Conservation (phyloP, 2,113 vertebrate genomes). For the Halichoeres trimaculatus region DNA sequence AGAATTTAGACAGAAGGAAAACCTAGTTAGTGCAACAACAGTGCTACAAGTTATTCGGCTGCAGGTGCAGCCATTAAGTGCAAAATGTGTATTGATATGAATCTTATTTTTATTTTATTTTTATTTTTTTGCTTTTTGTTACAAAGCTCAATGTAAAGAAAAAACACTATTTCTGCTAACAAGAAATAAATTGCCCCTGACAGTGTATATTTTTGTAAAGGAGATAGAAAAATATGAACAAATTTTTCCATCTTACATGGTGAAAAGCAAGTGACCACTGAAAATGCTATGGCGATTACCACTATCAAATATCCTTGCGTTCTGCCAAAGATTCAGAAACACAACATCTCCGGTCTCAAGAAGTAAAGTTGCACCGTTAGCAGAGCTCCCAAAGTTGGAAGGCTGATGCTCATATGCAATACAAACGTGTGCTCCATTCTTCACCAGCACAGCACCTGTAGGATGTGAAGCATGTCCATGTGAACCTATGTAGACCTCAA, state of each 20-base stretch:
- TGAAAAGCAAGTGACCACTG: slow-evolving; percentile 59
- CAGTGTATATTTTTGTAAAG: no score
- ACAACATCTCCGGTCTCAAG: slow-evolving; percentile 57
- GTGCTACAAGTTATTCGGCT: no score
- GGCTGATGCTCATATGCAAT: not conserved
- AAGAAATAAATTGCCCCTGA: no score
- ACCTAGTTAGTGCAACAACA: no score
- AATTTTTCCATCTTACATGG: slow-evolving; percentile 22
- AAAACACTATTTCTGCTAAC: no score
- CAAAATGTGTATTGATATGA: no score
- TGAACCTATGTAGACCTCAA: slow-evolving; percentile 26
- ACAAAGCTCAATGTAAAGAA: no score
- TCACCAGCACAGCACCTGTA: slow-evolving; percentile 14
- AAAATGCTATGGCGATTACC: not conserved
- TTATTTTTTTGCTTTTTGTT: no score
- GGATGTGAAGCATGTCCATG: not conserved
- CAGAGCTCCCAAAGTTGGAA: fast-evolving
- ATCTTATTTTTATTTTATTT: no score
- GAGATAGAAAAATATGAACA: not conserved
- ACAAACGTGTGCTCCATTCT: slow-evolving; percentile 22
- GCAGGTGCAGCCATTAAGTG: no score
- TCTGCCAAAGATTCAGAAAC: not conserved
- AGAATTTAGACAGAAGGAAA: no score
- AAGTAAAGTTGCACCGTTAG: slow-evolving; percentile 46
- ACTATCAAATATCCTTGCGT: not conserved